Conservation (phyloP, 2,888 invertebrate species). For the Ophion ventricosus region DNA sequence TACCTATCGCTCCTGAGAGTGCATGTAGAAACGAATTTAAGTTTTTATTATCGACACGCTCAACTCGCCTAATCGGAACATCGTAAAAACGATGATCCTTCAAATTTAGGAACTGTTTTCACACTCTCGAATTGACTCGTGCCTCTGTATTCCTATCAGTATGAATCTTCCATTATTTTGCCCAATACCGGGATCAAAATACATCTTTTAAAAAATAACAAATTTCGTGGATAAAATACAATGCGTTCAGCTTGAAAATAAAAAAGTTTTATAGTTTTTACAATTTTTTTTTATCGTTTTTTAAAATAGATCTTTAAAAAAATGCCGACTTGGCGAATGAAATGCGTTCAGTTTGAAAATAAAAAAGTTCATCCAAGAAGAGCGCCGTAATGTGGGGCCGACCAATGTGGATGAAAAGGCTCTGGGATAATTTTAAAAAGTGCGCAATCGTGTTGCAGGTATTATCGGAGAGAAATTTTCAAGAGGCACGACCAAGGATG, state of each 20-base stretch:
- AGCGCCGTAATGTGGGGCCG: background rate
- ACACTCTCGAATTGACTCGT: background rate
- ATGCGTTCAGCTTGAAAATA: too few species aligned
- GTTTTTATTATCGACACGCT: background rate
- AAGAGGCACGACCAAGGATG: slow-evolving; percentile 90
- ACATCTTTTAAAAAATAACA: background rate
- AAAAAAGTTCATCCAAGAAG: background rate
- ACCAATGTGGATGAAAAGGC: background rate
- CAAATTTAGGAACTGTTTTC: background rate
- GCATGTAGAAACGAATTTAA: background rate
- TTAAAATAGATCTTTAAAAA: background rate
- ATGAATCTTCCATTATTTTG: too few species aligned
- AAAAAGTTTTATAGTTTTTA: too few species aligned
- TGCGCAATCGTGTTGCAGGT: slow-evolving; percentile 81
- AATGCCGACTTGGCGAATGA: background rate
- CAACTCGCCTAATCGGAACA: background rate
- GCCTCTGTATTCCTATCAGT: background rate
- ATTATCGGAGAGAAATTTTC: slow-evolving; percentile 90
- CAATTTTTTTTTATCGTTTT: slow-evolving; percentile 8
- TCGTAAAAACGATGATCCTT: slow-evolving; percentile 4
- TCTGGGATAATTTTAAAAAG: background rate
- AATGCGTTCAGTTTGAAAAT: too few species aligned
- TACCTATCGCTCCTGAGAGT: background rate
- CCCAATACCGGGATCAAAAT: too few species aligned
- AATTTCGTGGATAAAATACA: too few species aligned